Percentiles rank a stretch among this genome's conserved stretches.
Evolutionary conservation across 2,888 invertebrate genomes (phyloP).

Genomic region (Sthenelais limicola): DNA sequence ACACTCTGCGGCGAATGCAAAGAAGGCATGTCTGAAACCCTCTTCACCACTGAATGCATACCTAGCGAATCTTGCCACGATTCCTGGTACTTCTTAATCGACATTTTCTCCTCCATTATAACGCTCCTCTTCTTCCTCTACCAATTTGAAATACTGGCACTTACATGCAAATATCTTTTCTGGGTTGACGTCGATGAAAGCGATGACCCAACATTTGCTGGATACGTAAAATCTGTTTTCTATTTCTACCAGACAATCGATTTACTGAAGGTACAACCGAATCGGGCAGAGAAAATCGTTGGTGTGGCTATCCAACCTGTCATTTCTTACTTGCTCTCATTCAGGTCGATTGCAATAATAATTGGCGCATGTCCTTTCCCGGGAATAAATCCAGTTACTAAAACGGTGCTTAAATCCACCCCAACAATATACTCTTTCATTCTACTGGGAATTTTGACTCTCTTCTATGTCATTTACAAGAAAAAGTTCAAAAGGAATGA

Average conservation of each 20-base stretch:
- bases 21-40: slow-evolving; percentile 30
- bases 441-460: slow-evolving; percentile 3
- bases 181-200: slow-evolving; percentile 1
- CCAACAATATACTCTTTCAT: slow-evolving; percentile 8
- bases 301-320: slow-evolving; percentile 36
- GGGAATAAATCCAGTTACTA: slow-evolving; percentile 26
- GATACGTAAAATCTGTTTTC: slow-evolving; percentile 39
- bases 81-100: slow-evolving; percentile 33
- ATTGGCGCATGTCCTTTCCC: slow-evolving; percentile 39
- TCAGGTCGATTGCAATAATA: slow-evolving; percentile 31
- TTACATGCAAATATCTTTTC: slow-evolving; percentile 24
- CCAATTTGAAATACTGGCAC: slow-evolving; percentile 31
- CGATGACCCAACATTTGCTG: slow-evolving; percentile 36
- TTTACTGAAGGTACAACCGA: slow-evolving; percentile 25
- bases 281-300: slow-evolving; percentile 21
- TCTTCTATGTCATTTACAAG: neutral
- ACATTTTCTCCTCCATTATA: slow-evolving; percentile 8
- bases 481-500: neutral
- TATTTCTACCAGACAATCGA: slow-evolving; percentile 44
- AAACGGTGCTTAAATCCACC: slow-evolving; percentile 17
- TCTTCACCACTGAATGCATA: slow-evolving; percentile 31
- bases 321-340: slow-evolving; percentile 16
- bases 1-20: slow-evolving; percentile 36
- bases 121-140: slow-evolving; percentile 38
- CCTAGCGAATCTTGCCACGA: slow-evolving; percentile 21